Conservation (phyloP, 2,113 vertebrate genomes). For the Pitta sordida region DNA sequence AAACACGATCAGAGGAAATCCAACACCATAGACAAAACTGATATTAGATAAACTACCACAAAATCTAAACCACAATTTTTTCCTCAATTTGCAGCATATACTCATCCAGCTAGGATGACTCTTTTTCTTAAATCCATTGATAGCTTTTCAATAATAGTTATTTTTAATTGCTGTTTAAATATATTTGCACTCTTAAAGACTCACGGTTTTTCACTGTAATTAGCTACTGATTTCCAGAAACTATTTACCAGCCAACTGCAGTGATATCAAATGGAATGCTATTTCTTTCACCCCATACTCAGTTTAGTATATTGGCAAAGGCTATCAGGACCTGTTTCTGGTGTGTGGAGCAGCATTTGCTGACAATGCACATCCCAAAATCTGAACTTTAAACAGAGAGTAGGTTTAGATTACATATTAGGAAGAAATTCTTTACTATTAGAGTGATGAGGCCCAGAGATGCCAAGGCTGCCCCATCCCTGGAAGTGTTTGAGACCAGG, state of each 20-base stretch:
- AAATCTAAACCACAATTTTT: background rate
- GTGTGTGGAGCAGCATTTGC: background rate
- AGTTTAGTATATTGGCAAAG: background rate
- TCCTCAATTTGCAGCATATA: background rate
- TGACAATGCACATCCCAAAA: background rate
- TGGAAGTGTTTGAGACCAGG: background rate
- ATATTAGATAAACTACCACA: background rate
- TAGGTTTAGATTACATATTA: background rate
- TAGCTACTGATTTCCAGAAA: background rate
- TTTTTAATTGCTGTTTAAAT: constrained; percentile 29
- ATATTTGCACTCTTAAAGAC: constrained; percentile 5
- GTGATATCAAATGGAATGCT: background rate
- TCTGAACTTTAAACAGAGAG: background rate
- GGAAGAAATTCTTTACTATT: background rate
- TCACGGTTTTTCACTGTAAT: constrained; percentile 7
- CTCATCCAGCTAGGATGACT: background rate
- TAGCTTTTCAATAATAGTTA: background rate
- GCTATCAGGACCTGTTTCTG: background rate
- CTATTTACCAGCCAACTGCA: background rate
- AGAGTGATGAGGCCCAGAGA: background rate
- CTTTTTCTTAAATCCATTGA: background rate
- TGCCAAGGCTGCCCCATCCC: background rate
- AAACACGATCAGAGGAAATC: background rate
- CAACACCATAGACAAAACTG: background rate
- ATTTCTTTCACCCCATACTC: background rate